Percentiles rank a stretch among this genome's conserved stretches.
Evolutionary conservation across 2,797 vertebrate species (phyloP).

Genomic region (Liasis olivaceus): DNA sequence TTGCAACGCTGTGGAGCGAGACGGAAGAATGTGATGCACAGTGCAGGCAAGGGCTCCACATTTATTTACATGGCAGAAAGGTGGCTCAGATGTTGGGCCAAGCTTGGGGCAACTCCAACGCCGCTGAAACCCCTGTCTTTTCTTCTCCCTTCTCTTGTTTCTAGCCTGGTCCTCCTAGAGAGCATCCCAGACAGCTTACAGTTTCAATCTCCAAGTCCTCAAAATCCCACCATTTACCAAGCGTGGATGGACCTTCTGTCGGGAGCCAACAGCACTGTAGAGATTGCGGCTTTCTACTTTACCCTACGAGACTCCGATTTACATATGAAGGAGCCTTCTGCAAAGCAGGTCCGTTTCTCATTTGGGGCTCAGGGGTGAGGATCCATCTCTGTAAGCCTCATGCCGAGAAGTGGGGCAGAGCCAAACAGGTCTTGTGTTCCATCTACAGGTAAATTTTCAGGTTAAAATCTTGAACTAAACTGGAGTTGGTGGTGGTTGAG

Average conservation of each 20-base stretch:
- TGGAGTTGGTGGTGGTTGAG: no score
- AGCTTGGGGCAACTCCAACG: background rate
- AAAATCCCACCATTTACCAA: constrained; percentile 68
- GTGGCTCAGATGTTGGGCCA: background rate
- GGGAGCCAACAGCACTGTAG: constrained; percentile 72
- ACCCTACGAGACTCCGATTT: constrained; percentile 65
- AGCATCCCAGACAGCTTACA: constrained; percentile 74
- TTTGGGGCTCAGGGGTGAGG: accelerated
- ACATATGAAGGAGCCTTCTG: background rate
- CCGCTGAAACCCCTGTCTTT: background rate
- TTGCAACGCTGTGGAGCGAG: constrained; percentile 62
- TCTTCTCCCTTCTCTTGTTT: no score
- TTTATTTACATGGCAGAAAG: background rate
- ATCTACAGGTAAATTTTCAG: no score
- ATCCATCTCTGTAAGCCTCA: background rate
- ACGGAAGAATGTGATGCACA: constrained; percentile 70
- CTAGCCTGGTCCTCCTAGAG: constrained; percentile 78
- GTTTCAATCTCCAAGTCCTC: constrained; percentile 43
- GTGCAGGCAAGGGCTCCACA: constrained; percentile 71
- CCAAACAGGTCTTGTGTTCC: no score
- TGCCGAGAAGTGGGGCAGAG: background rate
- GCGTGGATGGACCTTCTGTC: constrained; percentile 77
- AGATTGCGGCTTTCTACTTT: constrained; percentile 81
- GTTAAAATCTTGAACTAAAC: no score
- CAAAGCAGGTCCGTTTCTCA: background rate